These are phyloP conservation scores for Cerastoderma edule DNA, from an alignment of 2,888 invertebrate species.

Conservation along the genomic window DNA sequence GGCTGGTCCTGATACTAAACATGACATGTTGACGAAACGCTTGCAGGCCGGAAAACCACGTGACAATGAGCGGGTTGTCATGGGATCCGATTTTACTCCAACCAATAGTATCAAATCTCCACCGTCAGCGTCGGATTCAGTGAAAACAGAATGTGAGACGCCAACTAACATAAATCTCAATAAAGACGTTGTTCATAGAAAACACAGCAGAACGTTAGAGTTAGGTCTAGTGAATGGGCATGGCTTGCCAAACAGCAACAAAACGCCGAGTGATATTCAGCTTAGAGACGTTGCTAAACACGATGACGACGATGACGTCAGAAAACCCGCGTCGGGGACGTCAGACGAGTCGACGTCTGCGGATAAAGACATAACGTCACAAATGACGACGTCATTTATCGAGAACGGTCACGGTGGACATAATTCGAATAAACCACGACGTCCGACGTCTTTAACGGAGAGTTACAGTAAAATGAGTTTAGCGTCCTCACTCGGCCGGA, in stretches of 20 bases:
- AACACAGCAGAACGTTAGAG: conserved; percentile 29
- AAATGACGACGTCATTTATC: conserved; percentile 74
- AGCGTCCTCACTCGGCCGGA: conserved; percentile 40
- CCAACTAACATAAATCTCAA: conserved; percentile 53
- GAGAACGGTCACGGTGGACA: conserved; percentile 41
- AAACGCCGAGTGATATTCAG: conserved; percentile 43
- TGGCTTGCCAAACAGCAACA: conserved; percentile 7
- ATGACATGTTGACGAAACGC: conserved; percentile 67
- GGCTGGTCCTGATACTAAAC: conserved; percentile 65
- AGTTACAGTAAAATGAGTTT: conserved; percentile 67
- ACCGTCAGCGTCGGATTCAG: conserved; percentile 46
- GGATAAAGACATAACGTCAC: conserved; percentile 51
- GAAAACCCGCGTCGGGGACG: conserved; percentile 68
- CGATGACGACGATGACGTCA: conserved; percentile 46
- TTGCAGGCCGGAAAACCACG: conserved; percentile 57
- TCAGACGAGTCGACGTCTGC: conserved; percentile 66
- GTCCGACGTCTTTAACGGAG: conserved; percentile 75
- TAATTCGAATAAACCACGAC: conserved; percentile 60
- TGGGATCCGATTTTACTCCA: conserved; percentile 57
- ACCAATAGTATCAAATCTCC: conserved; percentile 57
- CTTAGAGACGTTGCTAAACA: conserved; percentile 46
- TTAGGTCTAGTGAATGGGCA: conserved; percentile 5
- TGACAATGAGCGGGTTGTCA: conserved; percentile 48
- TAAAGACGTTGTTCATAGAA: conserved; percentile 36
- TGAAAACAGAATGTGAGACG: conserved; percentile 47